Conservation (phyloP, 35 echinoderm and acorn worm genomes). For the Apostichopus japonicus region DNA sequence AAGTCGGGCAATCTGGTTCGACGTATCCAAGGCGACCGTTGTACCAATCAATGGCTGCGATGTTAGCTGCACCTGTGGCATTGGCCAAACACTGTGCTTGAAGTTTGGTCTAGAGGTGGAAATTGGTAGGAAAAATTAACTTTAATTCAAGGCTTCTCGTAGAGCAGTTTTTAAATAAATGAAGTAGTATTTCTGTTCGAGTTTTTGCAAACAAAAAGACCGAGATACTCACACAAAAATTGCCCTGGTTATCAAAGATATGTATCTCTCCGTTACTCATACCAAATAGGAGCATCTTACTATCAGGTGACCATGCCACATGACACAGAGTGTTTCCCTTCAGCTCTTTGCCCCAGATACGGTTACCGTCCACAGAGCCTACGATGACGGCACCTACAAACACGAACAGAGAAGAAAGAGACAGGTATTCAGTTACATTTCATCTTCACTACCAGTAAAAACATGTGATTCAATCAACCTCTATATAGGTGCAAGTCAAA, state of each 20-base stretch:
- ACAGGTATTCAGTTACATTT: too few relatives aligned
- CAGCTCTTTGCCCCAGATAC: conserved; percentile 98
- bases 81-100: conserved; percentile 81
- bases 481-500: too few relatives aligned
- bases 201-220: background rate
- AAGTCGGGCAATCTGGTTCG: conserved; percentile 87
- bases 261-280: conserved; percentile 99
- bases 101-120: conserved; percentile 64
- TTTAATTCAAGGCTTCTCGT: conserved; percentile 55
- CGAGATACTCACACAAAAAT: conserved; percentile 84
- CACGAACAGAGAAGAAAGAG: background rate
- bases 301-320: conserved; percentile 97
- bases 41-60: conserved; percentile 97
- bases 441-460: too few relatives aligned
- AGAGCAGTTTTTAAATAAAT: conserved; percentile 74
- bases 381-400: conserved; percentile 93
- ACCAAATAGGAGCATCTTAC: conserved; percentile 89
- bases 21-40: conserved; percentile 70
- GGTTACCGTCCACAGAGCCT: conserved; percentile 95
- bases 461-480: too few relatives aligned
- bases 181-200: conserved; percentile 54
- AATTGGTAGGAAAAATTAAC: too few relatives aligned
- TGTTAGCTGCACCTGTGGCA: conserved; percentile 88
- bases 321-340: conserved; percentile 85
- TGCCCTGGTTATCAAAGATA: conserved; percentile 93